phyloP scores from a whole-genome alignment of 1,140 invertebrate species.

The Drosophila prosaltans region DNA sequence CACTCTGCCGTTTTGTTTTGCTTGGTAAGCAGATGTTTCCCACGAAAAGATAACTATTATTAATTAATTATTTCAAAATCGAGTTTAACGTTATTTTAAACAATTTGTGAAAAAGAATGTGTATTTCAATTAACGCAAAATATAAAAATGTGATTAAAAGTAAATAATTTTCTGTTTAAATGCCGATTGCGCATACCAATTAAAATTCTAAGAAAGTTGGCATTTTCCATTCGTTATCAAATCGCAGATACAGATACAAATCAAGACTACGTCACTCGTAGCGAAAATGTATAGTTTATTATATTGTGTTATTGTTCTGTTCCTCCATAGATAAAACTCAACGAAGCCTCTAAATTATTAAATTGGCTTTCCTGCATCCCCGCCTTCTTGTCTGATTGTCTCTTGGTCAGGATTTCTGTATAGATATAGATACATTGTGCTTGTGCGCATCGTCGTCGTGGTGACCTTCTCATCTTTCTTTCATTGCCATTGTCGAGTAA shows the following conservation, averaged over 20 bases:
- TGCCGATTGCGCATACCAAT: conserved; percentile 2
- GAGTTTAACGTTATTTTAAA: neutral
- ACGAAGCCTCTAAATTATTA: neutral
- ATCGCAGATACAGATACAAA: conserved; percentile 1
- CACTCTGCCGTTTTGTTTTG: conserved; percentile 13
- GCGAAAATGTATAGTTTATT: neutral
- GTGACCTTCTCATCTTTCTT: conserved; percentile 58
- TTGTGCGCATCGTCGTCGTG: conserved; percentile 36
- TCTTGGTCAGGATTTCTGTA: conserved; percentile 1
- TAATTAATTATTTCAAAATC: conserved; percentile 8
- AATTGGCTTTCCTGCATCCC: conserved; percentile 2
- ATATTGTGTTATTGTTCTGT: neutral
- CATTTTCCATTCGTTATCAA: neutral
- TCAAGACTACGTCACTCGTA: neutral
- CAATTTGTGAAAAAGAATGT: neutral
- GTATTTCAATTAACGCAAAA: neutral
- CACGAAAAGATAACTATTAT: conserved; percentile 4
- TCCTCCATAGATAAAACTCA: neutral
- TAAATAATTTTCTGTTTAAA: neutral
- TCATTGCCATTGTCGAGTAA: conserved; percentile 61
- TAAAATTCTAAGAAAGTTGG: neutral
- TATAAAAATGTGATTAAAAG: neutral
- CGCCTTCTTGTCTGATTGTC: neutral
- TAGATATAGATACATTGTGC: conserved; percentile 19
- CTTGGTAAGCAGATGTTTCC: conserved; percentile 17